phyloP scores from a whole-genome alignment of 2,888 invertebrate species.

The Andrena bucephala region DNA sequence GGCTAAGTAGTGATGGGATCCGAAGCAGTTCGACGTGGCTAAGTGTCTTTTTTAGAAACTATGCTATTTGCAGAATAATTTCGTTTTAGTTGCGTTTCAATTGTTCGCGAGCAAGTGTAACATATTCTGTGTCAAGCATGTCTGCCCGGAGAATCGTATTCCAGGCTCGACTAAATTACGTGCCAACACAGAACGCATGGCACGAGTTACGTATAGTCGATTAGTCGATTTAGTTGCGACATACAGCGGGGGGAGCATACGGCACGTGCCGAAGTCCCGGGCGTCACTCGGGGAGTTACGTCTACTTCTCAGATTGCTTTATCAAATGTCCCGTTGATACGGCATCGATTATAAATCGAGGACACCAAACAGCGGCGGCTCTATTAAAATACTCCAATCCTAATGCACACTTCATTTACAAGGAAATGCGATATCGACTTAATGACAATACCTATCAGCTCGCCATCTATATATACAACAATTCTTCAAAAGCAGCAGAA shows the following conservation, averaged over 20 bases:
- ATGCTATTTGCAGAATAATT: no score
- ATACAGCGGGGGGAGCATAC: no score
- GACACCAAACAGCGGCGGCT: constrained; percentile 6
- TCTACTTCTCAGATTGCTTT: constrained; percentile 47
- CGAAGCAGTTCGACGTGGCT: no score
- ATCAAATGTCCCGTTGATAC: constrained; percentile 41
- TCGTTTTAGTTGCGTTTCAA: no score
- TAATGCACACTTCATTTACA: not conserved
- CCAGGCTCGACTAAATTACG: constrained; percentile 9
- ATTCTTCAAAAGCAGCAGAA: no score
- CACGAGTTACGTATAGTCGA: constrained; percentile 51
- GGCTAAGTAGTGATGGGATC: no score
- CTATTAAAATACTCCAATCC: not conserved
- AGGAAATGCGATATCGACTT: not conserved
- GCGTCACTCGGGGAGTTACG: no score
- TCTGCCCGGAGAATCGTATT: constrained; percentile 31
- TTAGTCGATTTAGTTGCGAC: no score
- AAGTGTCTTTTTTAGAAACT: no score
- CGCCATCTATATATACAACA: no score
- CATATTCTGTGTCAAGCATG: not conserved
- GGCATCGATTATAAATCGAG: constrained; percentile 22
- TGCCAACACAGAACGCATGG: constrained; percentile 31
- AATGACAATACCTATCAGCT: not conserved
- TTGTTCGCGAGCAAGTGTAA: no score
- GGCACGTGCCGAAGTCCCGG: no score